Evolutionary conservation across 2,888 invertebrate genomes (phyloP).

Genomic region (Argyresthia goedartella): DNA sequence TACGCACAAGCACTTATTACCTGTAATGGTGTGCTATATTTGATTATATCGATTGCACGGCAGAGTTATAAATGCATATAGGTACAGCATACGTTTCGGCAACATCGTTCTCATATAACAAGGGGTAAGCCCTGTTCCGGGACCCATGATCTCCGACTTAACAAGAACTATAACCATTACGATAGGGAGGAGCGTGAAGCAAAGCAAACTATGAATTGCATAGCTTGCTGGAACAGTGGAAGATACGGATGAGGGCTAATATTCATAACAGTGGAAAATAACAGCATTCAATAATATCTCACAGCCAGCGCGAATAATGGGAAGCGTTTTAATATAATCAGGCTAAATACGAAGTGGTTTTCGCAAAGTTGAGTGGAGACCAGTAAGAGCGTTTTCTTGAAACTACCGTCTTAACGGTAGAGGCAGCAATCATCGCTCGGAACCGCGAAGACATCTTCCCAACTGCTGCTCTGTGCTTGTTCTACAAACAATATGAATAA

Average conservation of each 20-base stretch:
- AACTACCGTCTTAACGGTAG: slow-evolving; percentile 39
- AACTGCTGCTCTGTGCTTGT: too few relatives aligned
- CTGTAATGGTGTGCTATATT: neutral
- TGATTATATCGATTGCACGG: neutral
- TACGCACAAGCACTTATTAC: neutral
- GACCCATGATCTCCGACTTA: too few relatives aligned
- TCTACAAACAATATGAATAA: too few relatives aligned
- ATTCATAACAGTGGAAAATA: slow-evolving; percentile 13
- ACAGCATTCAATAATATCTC: slow-evolving; percentile 22
- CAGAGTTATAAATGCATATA: too few relatives aligned
- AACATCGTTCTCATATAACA: too few relatives aligned
- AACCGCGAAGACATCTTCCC: neutral
- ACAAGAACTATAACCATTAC: too few relatives aligned
- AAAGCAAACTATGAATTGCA: too few relatives aligned
- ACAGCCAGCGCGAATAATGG: slow-evolving; percentile 17
- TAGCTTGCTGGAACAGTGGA: too few relatives aligned
- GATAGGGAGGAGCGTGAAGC: too few relatives aligned
- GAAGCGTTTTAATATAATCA: slow-evolving; percentile 29
- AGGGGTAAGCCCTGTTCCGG: too few relatives aligned
- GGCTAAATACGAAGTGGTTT: slow-evolving; percentile 27
- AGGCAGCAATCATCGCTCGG: slow-evolving; percentile 27
- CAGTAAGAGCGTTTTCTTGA: slow-evolving; percentile 27
- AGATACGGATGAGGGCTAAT: too few relatives aligned
- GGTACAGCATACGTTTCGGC: too few relatives aligned
- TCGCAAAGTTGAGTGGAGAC: slow-evolving; percentile 20